phyloP scores from a whole-genome alignment of 2,797 vertebrate species.

The Cryptoprocta ferox region DNA sequence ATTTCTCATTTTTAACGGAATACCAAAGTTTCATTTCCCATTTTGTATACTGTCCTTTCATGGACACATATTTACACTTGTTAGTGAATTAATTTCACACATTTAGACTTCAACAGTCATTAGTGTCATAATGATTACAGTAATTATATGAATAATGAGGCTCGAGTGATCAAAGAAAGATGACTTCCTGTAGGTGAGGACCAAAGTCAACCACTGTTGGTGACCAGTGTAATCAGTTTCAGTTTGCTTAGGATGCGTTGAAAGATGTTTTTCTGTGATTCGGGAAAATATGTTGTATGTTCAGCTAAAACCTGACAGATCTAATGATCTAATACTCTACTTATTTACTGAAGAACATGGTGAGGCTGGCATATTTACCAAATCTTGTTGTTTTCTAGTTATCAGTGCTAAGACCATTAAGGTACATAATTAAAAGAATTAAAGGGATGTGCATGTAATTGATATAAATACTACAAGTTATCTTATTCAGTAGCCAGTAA shows the following conservation, averaged over 20 bases:
- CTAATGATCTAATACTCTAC: constrained; percentile 53
- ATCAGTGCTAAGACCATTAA: constrained; percentile 64
- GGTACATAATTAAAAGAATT: constrained; percentile 72
- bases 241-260: constrained; percentile 62
- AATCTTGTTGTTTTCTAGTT: constrained; percentile 68
- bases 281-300: constrained; percentile 11
- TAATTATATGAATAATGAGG: constrained; percentile 81
- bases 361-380: constrained; percentile 55
- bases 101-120: constrained; percentile 82
- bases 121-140: constrained; percentile 81
- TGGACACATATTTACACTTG: constrained; percentile 78
- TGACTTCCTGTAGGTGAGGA: constrained; percentile 54
- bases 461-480: constrained; percentile 63
- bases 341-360: constrained; percentile 73
- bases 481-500: constrained; percentile 68
- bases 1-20: neutral
- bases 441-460: constrained; percentile 55
- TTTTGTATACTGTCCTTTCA: constrained; percentile 65
- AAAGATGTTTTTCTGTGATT: constrained; percentile 63
- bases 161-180: constrained; percentile 55
- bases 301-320: constrained; percentile 61
- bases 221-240: constrained; percentile 61
- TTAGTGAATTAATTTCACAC: constrained; percentile 85
- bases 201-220: constrained; percentile 70
- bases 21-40: constrained; percentile 1